Percentiles rank a stretch among this genome's conserved stretches.
These are phyloP conservation scores for Dynastes grantii DNA, from an alignment of 2,888 invertebrate species.

Conservation along the genomic window DNA sequence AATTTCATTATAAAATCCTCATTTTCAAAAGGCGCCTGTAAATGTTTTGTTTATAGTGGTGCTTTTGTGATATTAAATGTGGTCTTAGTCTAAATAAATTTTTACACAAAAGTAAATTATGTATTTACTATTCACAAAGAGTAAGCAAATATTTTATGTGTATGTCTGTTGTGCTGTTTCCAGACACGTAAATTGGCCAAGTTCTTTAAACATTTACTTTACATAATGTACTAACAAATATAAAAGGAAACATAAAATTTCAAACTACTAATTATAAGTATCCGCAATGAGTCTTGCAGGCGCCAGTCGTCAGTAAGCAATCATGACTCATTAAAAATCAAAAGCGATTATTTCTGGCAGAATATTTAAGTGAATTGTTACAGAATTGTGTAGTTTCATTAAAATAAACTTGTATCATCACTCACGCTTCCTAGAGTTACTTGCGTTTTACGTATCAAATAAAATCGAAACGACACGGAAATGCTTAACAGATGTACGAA, in stretches of 20 bases:
- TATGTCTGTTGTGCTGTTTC: not conserved
- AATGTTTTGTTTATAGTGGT: no score
- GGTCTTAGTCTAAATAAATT: no score
- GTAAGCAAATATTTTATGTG: not conserved
- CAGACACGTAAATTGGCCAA: not conserved
- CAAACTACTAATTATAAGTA: constrained; percentile 22
- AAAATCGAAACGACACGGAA: not conserved
- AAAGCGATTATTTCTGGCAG: constrained; percentile 8
- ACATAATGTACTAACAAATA: constrained; percentile 12
- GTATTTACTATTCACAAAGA: no score
- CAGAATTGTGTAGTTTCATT: constrained; percentile 9
- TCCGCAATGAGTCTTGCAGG: constrained; percentile 26
- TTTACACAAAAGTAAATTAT: no score
- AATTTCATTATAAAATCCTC: no score
- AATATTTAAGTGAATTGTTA: constrained; percentile 4
- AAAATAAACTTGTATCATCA: not conserved
- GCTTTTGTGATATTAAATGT: no score
- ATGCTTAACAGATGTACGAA: constrained; percentile 33
- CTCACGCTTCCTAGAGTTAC: not conserved
- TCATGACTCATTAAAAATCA: constrained; percentile 27
- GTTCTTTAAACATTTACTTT: constrained; percentile 25
- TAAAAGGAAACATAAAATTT: constrained; percentile 30
- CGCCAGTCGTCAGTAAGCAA: constrained; percentile 6
- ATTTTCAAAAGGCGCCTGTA: no score
- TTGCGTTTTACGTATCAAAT: not conserved